Base-by-base conservation (phyloP, 1,140 invertebrate genomes). In the Lepidurus apus region DNA sequence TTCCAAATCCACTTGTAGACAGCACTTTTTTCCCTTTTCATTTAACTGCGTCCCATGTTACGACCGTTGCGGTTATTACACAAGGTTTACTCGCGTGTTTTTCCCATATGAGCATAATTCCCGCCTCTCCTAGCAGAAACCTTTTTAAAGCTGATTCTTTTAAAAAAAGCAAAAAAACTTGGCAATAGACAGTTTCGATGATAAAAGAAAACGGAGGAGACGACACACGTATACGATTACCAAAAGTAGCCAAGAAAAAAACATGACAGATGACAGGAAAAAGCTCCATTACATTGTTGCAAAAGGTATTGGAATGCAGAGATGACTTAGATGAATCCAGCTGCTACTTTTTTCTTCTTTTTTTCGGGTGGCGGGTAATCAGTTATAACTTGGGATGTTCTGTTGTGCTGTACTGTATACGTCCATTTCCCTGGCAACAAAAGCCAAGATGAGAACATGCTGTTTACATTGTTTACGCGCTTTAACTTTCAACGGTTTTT, bases 261-360 rank as follows among this genome's bases (percentile, higher is more conserved):
- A 13, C 21, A n/a, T 65, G 53, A 65, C 21, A 65, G 53, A 65
- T 65, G 53, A 65, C 53, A 21, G 21, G 53, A 65, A 65, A 65
- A 65, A 65, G 53, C 17, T 65, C 53, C 53, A 65, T 65, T 65
- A 65, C 53, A 65, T n/a, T n/a, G 53, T 21, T 13, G 13, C 53
- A 21, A 65, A 7, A 21, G 53, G 53, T 65, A 65, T 65, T 65
- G 9, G 17, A 65, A 17, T 21, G 17, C 21, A 65, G 53, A 13
- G 9, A 65, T n/a, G 13, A 65, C 17, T 65, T 21, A 21, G 7
- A 65, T 34, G 53, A 13, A 65, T 13, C 21, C 53, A 21, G 17
- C 13, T 65, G 17, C 13, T 47, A 47, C 53, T 65, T 65, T 65
- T 17, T 65, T 65, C 21, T 65, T n/a, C 21, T 65, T 65, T 9